Base-by-base conservation (phyloP, 2,888 invertebrate genomes). In the Hoplodrina blanda region DNA sequence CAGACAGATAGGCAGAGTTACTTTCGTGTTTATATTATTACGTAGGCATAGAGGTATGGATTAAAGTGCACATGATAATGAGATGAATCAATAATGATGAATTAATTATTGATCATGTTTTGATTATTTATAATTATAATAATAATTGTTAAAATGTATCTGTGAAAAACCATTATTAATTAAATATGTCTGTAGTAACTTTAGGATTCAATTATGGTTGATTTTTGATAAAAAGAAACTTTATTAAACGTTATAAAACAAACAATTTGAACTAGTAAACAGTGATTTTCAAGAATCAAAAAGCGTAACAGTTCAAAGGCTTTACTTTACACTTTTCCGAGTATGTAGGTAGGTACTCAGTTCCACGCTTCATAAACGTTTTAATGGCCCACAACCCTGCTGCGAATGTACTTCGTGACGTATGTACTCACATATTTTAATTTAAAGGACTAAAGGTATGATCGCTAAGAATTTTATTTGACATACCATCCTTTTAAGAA, bases 321-420 rank as follows among this genome's bases (percentile, higher is more conserved):
- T 33, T 64, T 19, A 46, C 25, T 57, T 73, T 19, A 44, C 44
- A 44, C 49, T 25, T 37, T 62, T 53, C n/a, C 41, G 17, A 49
- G 49, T 53, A 44, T 8, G 20, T 44, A 37, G 13, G 17, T 53
- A 54, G 13, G 17, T 53, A 54, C 15, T 52, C 13, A 54, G n/a
- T 64, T 52, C 37, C 50, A 57, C 73, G 55, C 70, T 80, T 85
- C 69, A 79, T 77, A 76, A 83, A 80, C 61, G 74, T 81, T 83
- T 81, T 84, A 80, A 76, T 79, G 69, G 64, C 73, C 70, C 73
- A 69, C 73, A 78, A 76, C 68, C 65, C 74, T n/a, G n/a, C 56
- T 69, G n/a, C 68, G 69, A 76, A 80, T 71, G 55, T 80, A 50
- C 70, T 59, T 41, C 17, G 46, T 68, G 69, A 75, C 69, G 25